Conservation (phyloP, 1,140 invertebrate species). For the Ceratitis capitata region DNA sequence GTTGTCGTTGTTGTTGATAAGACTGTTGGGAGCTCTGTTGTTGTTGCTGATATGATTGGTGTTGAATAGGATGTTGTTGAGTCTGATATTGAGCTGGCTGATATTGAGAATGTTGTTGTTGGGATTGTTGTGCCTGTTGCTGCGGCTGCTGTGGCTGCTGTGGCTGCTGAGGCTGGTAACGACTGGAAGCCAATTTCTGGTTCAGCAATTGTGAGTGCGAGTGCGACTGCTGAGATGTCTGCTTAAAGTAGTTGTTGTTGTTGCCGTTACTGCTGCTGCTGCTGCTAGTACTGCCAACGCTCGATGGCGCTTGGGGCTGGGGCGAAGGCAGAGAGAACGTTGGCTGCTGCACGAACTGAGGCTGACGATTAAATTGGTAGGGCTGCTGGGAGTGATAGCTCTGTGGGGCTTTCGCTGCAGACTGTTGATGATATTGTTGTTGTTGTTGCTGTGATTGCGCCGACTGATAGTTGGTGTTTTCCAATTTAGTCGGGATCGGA, state of each 20-base stretch:
- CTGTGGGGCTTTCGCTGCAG: slow-evolving; percentile 49
- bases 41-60: slow-evolving; percentile 41
- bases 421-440: slow-evolving; percentile 45
- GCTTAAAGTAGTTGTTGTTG: slow-evolving; percentile 42
- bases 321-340: slow-evolving; percentile 55
- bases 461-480: slow-evolving; percentile 51
- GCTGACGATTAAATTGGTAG: slow-evolving; percentile 64
- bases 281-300: slow-evolving; percentile 45
- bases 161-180: slow-evolving; percentile 51
- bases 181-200: slow-evolving; percentile 49
- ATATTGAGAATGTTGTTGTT: slow-evolving; percentile 42
- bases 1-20: slow-evolving; percentile 38
- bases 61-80: neutral
- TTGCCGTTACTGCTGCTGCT: neutral
- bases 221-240: slow-evolving; percentile 45
- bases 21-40: neutral
- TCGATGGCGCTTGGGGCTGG: slow-evolving; percentile 56
- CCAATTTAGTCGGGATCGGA: slow-evolving; percentile 53
- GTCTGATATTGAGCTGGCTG: slow-evolving; percentile 35
- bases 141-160: slow-evolving; percentile 47
- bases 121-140: slow-evolving; percentile 38
- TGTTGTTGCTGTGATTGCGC: slow-evolving; percentile 44
- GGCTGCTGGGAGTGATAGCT: slow-evolving; percentile 56
- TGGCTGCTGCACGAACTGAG: slow-evolving; percentile 51
- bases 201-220: slow-evolving; percentile 64